These are phyloP conservation scores for Zeus faber DNA, from an alignment of 2,113 vertebrate species.

Conservation along the genomic window DNA sequence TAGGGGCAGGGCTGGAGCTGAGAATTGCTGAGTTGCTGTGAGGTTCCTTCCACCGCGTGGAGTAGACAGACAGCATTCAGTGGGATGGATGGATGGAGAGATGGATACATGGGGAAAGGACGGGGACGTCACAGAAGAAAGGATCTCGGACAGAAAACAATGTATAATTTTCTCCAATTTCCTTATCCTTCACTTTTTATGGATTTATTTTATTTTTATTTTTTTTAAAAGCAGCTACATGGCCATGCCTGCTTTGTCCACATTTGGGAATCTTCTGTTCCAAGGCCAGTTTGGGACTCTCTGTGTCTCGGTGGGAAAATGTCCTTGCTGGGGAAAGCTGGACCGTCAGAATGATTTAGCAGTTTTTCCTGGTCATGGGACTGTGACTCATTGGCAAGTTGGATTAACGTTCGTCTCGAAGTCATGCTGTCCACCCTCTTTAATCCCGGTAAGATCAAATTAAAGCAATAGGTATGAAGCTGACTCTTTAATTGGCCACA, in stretches of 20 bases:
- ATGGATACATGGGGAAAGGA: background rate
- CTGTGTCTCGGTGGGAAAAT: background rate
- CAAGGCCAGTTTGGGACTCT: slow-evolving; percentile 37
- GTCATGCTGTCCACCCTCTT: background rate
- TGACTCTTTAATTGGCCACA: background rate
- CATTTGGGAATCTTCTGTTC: no score
- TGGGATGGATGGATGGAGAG: slow-evolving; percentile 1
- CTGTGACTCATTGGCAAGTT: background rate
- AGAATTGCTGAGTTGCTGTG: slow-evolving; percentile 69
- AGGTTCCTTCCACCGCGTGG: slow-evolving; percentile 46
- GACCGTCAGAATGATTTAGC: slow-evolving; percentile 28
- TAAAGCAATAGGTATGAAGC: background rate
- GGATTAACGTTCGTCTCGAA: background rate
- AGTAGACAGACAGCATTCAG: slow-evolving; percentile 31
- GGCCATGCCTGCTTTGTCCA: no score
- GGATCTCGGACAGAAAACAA: background rate
- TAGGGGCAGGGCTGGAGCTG: slow-evolving; percentile 54
- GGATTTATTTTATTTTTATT: background rate
- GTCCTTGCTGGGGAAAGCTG: background rate
- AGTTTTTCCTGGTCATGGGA: slow-evolving; percentile 11
- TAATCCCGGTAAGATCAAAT: background rate
- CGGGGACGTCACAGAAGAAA: background rate
- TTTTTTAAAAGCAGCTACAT: background rate
- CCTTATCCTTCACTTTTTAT: background rate
- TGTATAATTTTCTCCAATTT: background rate